Base-by-base conservation (phyloP, 1,140 invertebrate species). In the Trinorchestia longiramus region DNA sequence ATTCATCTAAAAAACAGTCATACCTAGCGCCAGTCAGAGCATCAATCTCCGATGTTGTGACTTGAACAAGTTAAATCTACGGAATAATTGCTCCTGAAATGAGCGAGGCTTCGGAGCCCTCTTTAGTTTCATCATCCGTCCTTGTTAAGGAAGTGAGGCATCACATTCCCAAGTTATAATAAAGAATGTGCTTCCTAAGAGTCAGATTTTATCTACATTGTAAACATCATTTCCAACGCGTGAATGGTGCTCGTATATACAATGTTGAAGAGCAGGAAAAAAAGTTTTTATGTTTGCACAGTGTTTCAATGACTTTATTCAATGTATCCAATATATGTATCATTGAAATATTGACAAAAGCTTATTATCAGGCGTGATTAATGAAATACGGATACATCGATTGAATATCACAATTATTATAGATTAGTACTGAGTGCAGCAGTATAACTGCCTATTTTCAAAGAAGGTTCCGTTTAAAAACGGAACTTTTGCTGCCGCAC, bases 51-150 rank as follows among this genome's bases (percentile, higher is more conserved):
- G 62, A 36, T 77, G 62, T 28, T 23, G 62, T 77, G 62, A 77
- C 62, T 77, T 77, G 62, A 28, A 77, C 62, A 77, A 77, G 62
- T 77, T 77, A 36, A 77, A 77, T 77, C 62, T 77, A 77, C 15
- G 62, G 62, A 77, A 28, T 77, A 77, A 77, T 77, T 77, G 62
- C 62, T 11, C 1, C 62, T 77, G 88, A 43, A 91, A 91, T 91
- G 88, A 91, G 88, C 88, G 88, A 23, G 41, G 41, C 41, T 91
- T 42, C 0, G 41, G 28, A 36, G 0, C 43, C 44, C 43, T 43
- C 40, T 94, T 45, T 43, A 94, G 92, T 94, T 40, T 94, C 8
- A 47, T 43, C 92, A 94, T 94, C 92, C 43, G 3, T 94, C 92
- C 40, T 94, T 45, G 44, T 94, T 43, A 47, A 44, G 44, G 41